Conservation (phyloP, 2,888 invertebrate species). For the Polylopha cassiicola region DNA sequence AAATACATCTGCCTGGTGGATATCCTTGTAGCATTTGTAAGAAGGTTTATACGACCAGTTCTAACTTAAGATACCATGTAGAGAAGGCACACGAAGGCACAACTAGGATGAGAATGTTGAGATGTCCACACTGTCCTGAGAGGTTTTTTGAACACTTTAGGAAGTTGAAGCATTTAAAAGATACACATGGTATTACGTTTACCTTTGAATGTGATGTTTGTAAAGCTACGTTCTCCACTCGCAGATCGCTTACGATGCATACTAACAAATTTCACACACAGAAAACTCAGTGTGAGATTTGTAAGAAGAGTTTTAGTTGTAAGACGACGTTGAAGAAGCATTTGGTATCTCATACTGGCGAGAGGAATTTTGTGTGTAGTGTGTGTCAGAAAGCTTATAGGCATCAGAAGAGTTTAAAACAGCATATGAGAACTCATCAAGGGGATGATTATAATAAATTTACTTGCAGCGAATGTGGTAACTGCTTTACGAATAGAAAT, state of each 20-base stretch:
- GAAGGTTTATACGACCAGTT: conserved; percentile 66
- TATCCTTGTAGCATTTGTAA: conserved; percentile 59
- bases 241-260: conserved; percentile 53
- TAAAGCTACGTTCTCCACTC: conserved; percentile 45
- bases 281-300: conserved; percentile 66
- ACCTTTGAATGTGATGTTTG: conserved; percentile 55
- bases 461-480: conserved; percentile 45
- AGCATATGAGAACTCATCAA: conserved; percentile 56
- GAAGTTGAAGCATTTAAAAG: conserved; percentile 59
- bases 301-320: conserved; percentile 68
- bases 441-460: conserved; percentile 36
- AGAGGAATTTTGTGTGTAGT: conserved; percentile 51
- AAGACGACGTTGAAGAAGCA: conserved; percentile 51
- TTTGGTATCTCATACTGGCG: conserved; percentile 50
- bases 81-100: conserved; percentile 53
- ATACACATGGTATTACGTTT: conserved; percentile 51
- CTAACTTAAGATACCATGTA: conserved; percentile 53
- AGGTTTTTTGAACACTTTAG: conserved; percentile 55
- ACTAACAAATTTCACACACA: conserved; percentile 53
- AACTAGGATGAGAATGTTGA: conserved; percentile 45
- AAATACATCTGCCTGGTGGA: conserved; percentile 53
- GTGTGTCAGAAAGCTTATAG: conserved; percentile 71
- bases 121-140: conserved; percentile 54
- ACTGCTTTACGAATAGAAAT: conserved; percentile 35
- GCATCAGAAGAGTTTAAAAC: conserved; percentile 59